phyloP scores from a whole-genome alignment of 2,113 vertebrate species.

The Alectura lathami region DNA sequence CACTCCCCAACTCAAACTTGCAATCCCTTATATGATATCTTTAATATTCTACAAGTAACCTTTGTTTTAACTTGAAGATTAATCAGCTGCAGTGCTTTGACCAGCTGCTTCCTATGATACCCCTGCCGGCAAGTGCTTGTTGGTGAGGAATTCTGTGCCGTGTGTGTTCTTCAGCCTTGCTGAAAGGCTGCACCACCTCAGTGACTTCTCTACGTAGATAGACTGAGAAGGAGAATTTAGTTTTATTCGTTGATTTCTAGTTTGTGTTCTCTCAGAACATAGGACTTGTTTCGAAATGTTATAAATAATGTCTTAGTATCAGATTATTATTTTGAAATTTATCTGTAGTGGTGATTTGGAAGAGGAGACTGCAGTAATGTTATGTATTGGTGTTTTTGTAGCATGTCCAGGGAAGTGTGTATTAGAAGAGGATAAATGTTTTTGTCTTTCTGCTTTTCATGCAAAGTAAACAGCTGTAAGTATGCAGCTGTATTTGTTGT shows the following conservation, averaged over 20 bases:
- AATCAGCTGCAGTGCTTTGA: not conserved
- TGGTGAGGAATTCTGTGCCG: not conserved
- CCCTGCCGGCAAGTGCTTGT: not conserved
- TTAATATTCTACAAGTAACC: not conserved
- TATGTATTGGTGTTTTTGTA: not conserved
- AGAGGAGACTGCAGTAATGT: not conserved
- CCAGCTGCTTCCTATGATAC: not conserved
- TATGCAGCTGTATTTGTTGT: not conserved
- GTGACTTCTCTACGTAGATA: not conserved
- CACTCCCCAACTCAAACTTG: not conserved
- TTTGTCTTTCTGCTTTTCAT: not conserved
- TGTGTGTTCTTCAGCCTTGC: not conserved
- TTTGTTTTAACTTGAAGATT: not conserved
- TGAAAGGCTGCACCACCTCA: not conserved
- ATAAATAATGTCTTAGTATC: not conserved
- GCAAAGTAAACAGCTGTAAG: not conserved
- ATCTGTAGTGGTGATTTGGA: not conserved
- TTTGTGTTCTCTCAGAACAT: not conserved
- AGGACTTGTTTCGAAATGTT: not conserved
- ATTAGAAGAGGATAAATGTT: not conserved
- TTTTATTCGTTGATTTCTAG: not conserved
- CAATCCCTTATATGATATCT: not conserved
- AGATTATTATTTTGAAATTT: not conserved
- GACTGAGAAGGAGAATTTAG: not conserved
- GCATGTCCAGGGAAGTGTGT: not conserved